Conservation (phyloP, 2,797 vertebrate species). For the Emydoidea blandingii region DNA sequence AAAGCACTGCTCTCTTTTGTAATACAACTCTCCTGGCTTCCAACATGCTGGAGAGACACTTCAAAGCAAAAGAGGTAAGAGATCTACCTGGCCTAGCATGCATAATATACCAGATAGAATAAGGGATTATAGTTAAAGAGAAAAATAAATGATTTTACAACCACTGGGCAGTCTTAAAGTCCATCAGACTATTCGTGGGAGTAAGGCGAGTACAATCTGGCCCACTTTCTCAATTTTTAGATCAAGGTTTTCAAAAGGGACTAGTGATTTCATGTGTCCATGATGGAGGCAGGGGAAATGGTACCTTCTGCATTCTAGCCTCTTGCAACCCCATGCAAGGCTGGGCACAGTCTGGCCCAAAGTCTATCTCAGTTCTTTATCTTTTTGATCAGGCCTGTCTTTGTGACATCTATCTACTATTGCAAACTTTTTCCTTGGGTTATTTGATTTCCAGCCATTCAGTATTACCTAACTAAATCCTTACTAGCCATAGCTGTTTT, state of each 20-base stretch:
- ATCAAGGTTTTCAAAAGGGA: background rate
- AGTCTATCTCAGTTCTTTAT: background rate
- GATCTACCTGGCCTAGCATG: background rate
- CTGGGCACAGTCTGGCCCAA: background rate
- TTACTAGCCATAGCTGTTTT: background rate
- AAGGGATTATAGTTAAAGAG: background rate
- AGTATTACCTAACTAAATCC: background rate
- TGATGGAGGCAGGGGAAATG: background rate
- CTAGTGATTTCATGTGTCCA: background rate
- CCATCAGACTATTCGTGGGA: background rate
- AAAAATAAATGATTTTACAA: background rate
- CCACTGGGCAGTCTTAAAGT: background rate
- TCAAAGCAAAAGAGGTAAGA: background rate
- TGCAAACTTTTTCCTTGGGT: background rate
- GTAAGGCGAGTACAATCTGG: background rate
- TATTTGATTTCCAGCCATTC: background rate
- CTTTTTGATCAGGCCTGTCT: background rate
- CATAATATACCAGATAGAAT: background rate
- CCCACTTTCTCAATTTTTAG: background rate
- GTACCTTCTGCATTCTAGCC: background rate
- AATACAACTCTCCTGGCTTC: background rate
- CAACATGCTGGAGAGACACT: background rate
- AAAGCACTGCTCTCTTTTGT: background rate
- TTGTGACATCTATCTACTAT: background rate
- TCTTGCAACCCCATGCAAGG: background rate